Conservation (phyloP, 2,888 invertebrate species). For the Morinoia aosen region DNA sequence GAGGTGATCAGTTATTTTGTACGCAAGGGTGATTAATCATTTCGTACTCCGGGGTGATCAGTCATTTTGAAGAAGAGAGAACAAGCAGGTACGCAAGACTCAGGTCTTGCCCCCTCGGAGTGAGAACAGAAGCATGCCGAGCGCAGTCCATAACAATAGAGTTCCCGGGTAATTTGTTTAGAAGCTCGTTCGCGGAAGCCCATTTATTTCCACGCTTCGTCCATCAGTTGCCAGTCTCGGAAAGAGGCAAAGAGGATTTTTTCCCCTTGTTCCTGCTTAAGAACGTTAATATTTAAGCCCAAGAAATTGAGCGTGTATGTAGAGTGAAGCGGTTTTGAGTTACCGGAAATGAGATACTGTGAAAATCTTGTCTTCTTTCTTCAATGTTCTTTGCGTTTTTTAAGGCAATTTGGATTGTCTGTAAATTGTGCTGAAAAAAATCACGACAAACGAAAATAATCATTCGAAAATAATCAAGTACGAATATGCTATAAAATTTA, state of each 20-base stretch:
- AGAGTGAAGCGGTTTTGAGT: neutral
- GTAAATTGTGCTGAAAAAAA: neutral
- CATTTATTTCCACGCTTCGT: neutral
- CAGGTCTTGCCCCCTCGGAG: neutral
- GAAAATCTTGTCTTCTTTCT: neutral
- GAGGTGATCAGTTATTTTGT: neutral
- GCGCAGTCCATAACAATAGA: neutral
- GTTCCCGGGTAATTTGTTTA: slow-evolving; percentile 19
- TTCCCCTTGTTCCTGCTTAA: neutral
- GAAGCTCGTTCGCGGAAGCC: slow-evolving; percentile 15
- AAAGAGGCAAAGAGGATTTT: slow-evolving; percentile 15
- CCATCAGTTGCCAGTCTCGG: slow-evolving; percentile 27
- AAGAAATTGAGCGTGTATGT: neutral
- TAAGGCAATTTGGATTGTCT: neutral
- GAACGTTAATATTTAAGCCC: neutral
- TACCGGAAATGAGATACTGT: neutral
- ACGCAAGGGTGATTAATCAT: neutral
- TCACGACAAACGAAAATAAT: neutral
- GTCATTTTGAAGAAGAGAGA: neutral
- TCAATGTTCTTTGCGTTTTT: neutral
- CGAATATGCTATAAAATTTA: neutral
- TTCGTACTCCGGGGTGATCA: neutral
- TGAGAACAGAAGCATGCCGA: neutral
- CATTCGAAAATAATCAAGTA: neutral
- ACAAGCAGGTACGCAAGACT: neutral